These are phyloP conservation scores for Drosophila nebulosa DNA, from an alignment of 1,140 invertebrate genomes.

Conservation along the genomic window DNA sequence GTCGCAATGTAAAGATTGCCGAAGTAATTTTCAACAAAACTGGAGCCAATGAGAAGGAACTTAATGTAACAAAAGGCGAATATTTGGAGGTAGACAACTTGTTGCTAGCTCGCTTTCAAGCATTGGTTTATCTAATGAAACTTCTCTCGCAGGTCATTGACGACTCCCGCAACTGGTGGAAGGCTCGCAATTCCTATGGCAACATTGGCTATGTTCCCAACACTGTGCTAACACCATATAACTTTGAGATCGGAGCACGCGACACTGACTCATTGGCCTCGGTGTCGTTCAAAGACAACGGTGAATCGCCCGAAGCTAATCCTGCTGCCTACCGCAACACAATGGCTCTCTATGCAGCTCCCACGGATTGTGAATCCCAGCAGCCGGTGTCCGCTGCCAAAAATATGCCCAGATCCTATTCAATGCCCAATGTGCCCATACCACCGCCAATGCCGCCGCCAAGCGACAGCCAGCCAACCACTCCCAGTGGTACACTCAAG, in stretches of 20 bases:
- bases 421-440: conserved; percentile 72
- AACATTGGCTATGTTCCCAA: conserved; percentile 97
- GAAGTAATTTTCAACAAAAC: conserved; percentile 94
- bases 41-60: conserved; percentile 97
- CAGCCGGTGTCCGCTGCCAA: conserved; percentile 34
- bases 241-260: conserved; percentile 59
- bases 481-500: conserved; percentile 59
- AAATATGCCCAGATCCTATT: conserved; percentile 62
- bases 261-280: conserved; percentile 68
- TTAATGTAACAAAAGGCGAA: conserved; percentile 96
- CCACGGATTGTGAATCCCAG: conserved; percentile 45
- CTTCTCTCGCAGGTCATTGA: conserved; percentile 88
- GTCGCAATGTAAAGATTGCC: conserved; percentile 72
- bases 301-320: conserved; percentile 29
- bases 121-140: not conserved
- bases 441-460: conserved; percentile 74
- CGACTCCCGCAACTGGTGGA: conserved; percentile 99
- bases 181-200: conserved; percentile 93
- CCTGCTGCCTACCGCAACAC: conserved; percentile 64
- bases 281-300: conserved; percentile 34
- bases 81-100: conserved; percentile 90
- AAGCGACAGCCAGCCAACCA: conserved; percentile 68
- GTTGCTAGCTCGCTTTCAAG: too few relatives aligned
- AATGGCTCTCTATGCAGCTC: conserved; percentile 49
- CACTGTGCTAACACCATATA: conserved; percentile 92